Evolutionary conservation across 2,113 vertebrate genomes (phyloP), one percentile per base, ranked within the genome.

Genomic region (Ia io): DNA sequence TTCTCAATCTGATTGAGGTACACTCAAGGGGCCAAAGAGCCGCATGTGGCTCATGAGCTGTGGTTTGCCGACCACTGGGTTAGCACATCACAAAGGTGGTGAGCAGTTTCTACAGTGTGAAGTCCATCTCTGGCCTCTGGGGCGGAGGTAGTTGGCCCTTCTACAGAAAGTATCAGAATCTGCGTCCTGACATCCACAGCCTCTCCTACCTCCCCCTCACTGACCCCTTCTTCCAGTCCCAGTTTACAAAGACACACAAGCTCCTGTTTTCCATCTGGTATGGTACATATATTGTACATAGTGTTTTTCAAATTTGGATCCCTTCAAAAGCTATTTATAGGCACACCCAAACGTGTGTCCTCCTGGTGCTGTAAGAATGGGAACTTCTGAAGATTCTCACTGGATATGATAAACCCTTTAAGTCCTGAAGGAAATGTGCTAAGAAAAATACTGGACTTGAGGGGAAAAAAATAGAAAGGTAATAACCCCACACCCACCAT

Each of bases 371-470:
- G 13, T 77, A 88, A 87, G 61, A 79, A 79, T 16, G 51, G 42
- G 23, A 49, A 10, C 23, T 82, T 94, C 51, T 73, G 35, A 92
- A 80, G 76, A 78, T 13, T 44, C 9, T 89, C 32, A 32, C 17
- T 56, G 30, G 35, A 18, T 53, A 61, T 9, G 11, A 74, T 8
- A 71, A 93, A 84, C 37, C 11, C n/a, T 53, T 44, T 70, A 91
- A 93, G 40, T 25, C 53, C 51, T 53, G 20, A 95, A 56, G 25
- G 18, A 94, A 90, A 96, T 25, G 25, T 80, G 16, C 22, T 67
- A 69, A 51, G 82, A 78, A 85, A 96, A 87, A 93, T 78, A 63
- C 8, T 30, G 10, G 16, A n/a, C 20, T 88, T 35, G 70, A 95
- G 69, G 56, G 51, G 23, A 1, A 30, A 63, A 82, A 83, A 67